A percentile compares a stretch with the other conserved stretches of the same genome.
Conservation (phyloP, 2,113 vertebrate species). For the Toxotes jaculatrix region DNA sequence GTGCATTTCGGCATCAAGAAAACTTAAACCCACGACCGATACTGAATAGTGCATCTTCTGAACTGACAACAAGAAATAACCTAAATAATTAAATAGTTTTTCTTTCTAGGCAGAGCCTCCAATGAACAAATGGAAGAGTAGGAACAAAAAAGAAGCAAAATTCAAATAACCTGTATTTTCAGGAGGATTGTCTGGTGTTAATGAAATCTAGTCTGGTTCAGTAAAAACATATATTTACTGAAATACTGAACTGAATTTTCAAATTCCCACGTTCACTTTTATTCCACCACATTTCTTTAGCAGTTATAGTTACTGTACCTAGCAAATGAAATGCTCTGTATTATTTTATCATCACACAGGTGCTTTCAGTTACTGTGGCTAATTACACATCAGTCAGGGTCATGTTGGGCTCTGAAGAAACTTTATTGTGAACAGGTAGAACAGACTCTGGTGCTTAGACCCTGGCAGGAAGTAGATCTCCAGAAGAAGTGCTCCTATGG, state of each 20-base stretch:
- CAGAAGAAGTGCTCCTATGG: too few species aligned
- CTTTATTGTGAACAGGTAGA: too few species aligned
- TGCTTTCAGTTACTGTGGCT: neutral
- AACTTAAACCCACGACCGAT: neutral
- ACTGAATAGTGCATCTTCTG: neutral
- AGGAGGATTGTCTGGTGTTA: too few species aligned
- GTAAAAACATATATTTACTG: too few species aligned
- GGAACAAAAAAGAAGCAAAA: neutral
- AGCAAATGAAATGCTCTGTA: neutral
- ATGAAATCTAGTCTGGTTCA: too few species aligned
- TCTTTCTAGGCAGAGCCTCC: neutral
- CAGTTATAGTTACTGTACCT: neutral
- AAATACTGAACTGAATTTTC: too few species aligned
- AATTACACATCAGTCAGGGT: neutral
- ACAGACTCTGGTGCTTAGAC: too few species aligned
- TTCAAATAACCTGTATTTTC: neutral
- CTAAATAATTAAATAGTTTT: neutral
- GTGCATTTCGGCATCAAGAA: neutral
- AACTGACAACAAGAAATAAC: neutral
- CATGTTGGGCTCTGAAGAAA: too few species aligned
- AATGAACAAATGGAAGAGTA: too few species aligned
- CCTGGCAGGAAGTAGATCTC: too few species aligned
- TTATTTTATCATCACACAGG: neutral
- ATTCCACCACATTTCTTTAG: too few species aligned
- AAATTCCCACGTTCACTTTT: too few species aligned